A percentile compares a stretch with the other conserved stretches of the same genome.
Conservation (phyloP, 2,113 vertebrate genomes). For the Microcebus lehilahytsara region DNA sequence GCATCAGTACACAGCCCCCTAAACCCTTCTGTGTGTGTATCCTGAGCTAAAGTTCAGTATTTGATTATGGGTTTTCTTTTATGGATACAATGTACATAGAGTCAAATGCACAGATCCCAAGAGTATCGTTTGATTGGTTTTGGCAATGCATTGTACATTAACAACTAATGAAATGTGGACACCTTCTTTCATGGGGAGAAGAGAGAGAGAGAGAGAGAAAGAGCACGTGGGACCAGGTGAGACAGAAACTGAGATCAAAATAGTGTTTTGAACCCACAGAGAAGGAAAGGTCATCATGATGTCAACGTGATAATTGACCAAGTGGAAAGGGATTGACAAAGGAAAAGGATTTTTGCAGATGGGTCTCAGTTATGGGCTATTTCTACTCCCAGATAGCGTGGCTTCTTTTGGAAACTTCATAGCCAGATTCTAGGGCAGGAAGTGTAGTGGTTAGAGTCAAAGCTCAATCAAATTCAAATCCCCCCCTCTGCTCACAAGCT, state of each 20-base stretch:
- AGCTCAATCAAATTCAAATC: too few species aligned
- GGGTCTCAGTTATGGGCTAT: fast-evolving
- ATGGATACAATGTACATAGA: background rate
- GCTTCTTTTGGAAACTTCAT: fast-evolving
- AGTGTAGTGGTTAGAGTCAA: fast-evolving
- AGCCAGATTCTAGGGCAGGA: background rate
- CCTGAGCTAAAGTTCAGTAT: background rate
- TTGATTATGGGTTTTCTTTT: background rate
- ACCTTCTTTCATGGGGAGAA: background rate
- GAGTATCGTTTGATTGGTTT: background rate
- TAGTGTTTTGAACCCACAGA: background rate
- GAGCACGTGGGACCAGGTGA: background rate
- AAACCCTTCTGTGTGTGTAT: background rate
- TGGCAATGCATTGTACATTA: fast-evolving
- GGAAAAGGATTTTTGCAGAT: too few species aligned
- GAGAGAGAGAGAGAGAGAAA: background rate
- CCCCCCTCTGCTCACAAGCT: background rate
- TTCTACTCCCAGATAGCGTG: background rate
- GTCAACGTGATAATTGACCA: background rate
- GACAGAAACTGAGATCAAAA: background rate
- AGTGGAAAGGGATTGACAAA: background rate
- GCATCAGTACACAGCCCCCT: background rate
- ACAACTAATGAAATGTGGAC: background rate
- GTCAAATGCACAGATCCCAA: background rate
- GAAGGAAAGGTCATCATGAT: background rate